Evolutionary conservation across 2,797 vertebrate species (phyloP).

Genomic region (Hyperoplus lanceolatus): DNA sequence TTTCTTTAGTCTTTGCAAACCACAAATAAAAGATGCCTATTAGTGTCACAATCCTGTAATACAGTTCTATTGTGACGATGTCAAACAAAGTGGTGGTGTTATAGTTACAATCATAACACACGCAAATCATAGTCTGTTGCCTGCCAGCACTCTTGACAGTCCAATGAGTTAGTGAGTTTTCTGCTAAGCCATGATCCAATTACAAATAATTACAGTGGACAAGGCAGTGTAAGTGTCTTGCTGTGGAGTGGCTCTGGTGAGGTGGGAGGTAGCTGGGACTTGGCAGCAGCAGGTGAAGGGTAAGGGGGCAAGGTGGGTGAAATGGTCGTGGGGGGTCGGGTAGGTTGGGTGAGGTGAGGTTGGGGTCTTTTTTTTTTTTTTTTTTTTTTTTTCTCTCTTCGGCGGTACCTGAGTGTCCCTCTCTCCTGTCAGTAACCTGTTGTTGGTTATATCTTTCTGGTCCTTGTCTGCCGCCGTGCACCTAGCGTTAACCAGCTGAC

Average conservation of each 20-base stretch:
- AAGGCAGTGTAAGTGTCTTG: conserved; percentile 54
- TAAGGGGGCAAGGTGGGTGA: conserved; percentile 60
- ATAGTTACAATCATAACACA: not conserved
- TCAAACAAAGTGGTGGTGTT: not conserved
- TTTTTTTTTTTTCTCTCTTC: conserved; percentile 54
- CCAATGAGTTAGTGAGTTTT: not conserved
- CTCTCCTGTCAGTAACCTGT: conserved; percentile 99
- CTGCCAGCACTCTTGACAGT: conserved; percentile 1
- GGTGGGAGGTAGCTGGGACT: conserved; percentile 78
- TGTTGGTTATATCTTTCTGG: conserved; percentile 99
- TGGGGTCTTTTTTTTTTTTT: conserved; percentile 65
- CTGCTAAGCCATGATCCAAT: conserved; percentile 13
- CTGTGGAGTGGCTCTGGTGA: conserved; percentile 75
- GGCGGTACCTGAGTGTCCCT: conserved; percentile 96
- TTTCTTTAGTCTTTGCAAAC: not conserved
- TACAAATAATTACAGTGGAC: conserved; percentile 17
- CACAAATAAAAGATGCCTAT: not conserved
- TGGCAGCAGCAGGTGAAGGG: conserved; percentile 63
- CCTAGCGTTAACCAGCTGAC: conserved; percentile 97
- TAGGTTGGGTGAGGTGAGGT: conserved; percentile 7
- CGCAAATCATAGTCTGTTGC: not conserved
- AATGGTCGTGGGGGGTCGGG: conserved; percentile 7
- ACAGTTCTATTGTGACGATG: not conserved
- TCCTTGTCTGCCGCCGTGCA: conserved; percentile 98
- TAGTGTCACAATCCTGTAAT: not conserved